Percentiles rank a stretch among this genome's conserved stretches.
phyloP scores from a whole-genome alignment of 2,888 invertebrate genomes.

The Leptinotarsa rubiginosa region DNA sequence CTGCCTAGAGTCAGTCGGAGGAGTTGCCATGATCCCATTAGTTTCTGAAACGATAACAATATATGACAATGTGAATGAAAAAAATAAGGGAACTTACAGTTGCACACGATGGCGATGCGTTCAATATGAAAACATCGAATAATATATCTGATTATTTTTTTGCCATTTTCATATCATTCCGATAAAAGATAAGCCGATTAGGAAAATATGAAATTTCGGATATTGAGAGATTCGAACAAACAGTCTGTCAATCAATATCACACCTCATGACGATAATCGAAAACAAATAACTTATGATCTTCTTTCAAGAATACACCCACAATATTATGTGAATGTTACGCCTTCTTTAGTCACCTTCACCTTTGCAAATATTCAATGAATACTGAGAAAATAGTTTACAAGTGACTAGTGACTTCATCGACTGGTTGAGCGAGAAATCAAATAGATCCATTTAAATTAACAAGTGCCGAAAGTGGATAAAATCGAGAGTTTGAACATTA shows the following conservation, averaged over 20 bases:
- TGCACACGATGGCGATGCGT: not conserved
- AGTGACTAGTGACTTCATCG: constrained; percentile 21
- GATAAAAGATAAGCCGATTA: constrained; percentile 25
- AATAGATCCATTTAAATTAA: not conserved
- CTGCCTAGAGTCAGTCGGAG: constrained; percentile 76
- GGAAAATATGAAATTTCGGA: not conserved
- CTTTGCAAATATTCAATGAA: constrained; percentile 23
- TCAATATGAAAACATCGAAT: constrained; percentile 8
- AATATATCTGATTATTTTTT: constrained; percentile 21
- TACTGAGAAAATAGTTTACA: constrained; percentile 8
- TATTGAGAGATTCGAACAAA: not conserved
- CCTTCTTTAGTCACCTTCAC: constrained; percentile 31
- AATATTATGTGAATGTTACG: constrained; percentile 1
- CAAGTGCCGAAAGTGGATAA: not conserved
- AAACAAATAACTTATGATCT: not conserved
- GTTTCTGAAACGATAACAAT: constrained; percentile 54
- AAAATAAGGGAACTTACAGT: not conserved
- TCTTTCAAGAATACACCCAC: constrained; percentile 4
- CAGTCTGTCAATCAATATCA: not conserved
- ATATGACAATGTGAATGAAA: constrained; percentile 8
- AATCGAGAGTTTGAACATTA: not conserved
- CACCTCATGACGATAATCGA: not conserved
- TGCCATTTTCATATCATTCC: constrained; percentile 23
- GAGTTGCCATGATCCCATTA: constrained; percentile 68
- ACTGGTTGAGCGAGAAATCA: not conserved